Conservation (phyloP, 2,888 invertebrate species). For the Celastrina argiolus region DNA sequence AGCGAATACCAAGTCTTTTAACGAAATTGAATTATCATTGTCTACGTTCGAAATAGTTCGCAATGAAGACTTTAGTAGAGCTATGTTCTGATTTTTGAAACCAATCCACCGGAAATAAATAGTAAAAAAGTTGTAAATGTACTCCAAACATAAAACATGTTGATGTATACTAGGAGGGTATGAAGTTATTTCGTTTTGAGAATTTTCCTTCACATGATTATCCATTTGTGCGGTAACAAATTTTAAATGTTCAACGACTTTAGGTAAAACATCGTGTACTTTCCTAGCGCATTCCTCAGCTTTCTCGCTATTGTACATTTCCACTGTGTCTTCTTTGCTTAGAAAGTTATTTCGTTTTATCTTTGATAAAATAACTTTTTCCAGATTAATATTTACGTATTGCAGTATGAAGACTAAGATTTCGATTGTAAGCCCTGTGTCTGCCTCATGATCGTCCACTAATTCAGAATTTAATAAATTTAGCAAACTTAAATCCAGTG, state of each 20-base stretch:
- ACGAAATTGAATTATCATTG: constrained; percentile 45
- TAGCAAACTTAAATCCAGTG: constrained; percentile 52
- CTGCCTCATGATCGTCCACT: constrained; percentile 42
- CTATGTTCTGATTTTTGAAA: constrained; percentile 68
- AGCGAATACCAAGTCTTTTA: constrained; percentile 56
- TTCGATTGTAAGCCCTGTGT: constrained; percentile 49
- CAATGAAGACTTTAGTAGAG: constrained; percentile 56
- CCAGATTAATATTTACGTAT: constrained; percentile 50
- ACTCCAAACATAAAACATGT: constrained; percentile 68
- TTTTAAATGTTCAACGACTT: constrained; percentile 52
- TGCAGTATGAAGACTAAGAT: constrained; percentile 54
- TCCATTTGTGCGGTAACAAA: constrained; percentile 50
- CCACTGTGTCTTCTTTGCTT: constrained; percentile 46
- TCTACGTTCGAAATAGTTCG: constrained; percentile 54
- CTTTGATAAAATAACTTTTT: constrained; percentile 54
- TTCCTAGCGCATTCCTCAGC: constrained; percentile 56
- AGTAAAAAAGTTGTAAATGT: constrained; percentile 75
- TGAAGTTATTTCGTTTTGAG: constrained; percentile 44
- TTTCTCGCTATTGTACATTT: constrained; percentile 50
- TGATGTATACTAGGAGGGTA: constrained; percentile 47
- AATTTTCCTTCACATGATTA: constrained; percentile 38
- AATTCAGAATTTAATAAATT: constrained; percentile 53
- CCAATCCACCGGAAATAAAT: constrained; percentile 81
- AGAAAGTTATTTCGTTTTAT: constrained; percentile 61
- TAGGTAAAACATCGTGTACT: constrained; percentile 51